Base-by-base conservation (phyloP, 2,113 vertebrate genomes). In the Upupa epops region DNA sequence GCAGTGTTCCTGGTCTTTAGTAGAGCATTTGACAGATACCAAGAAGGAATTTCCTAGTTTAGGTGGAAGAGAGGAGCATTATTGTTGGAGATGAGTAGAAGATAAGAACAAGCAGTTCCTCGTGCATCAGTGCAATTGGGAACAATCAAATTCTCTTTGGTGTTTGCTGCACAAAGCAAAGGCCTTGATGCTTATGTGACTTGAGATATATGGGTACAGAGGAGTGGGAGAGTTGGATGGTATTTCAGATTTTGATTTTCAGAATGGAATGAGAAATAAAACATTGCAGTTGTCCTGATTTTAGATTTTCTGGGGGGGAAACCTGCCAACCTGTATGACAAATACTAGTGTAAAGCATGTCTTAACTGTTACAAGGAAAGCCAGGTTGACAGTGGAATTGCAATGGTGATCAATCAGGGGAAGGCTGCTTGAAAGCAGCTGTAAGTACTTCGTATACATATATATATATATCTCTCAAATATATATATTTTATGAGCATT, bases 191-290 rank as follows among this genome's bases (percentile, higher is more conserved):
- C 32, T 82, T n/a, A n/a, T 68, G 34, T 0, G 0, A 55, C 11
- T 37, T 61, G 36, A 51, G 64, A 25, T 52, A 29, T 0, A 0
- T 5, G 31, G 58, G 25, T 52, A 29, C 13, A 32, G 81, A 91
- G 46, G 26, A 69, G 52, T n/a, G 37, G 48, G 7, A 82, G 52
- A 72, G 37, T 4, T 83, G 40, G 17, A 28, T 83, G 46, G 51
- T 66, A 13, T 4, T 77, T 31, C 42, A 75, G 29, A 42, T 72
- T 64, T 34, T 79, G 32, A 16, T 71, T 13, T 42, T 66, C 9
- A 66, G 16, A 86, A 24, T 21, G 24, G 12, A 42, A 59, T n/a
- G 26, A 74, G 34, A 64, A 81, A 9, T 48, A 68, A 15, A 63
- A 29, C 3, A 1, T 19, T 72, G 25, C 19, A 61, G 5, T 1